A percentile compares a stretch with the other conserved stretches of the same genome.
phyloP scores from a whole-genome alignment of 1,140 invertebrate genomes.

The Rhizoglyphus robini region DNA sequence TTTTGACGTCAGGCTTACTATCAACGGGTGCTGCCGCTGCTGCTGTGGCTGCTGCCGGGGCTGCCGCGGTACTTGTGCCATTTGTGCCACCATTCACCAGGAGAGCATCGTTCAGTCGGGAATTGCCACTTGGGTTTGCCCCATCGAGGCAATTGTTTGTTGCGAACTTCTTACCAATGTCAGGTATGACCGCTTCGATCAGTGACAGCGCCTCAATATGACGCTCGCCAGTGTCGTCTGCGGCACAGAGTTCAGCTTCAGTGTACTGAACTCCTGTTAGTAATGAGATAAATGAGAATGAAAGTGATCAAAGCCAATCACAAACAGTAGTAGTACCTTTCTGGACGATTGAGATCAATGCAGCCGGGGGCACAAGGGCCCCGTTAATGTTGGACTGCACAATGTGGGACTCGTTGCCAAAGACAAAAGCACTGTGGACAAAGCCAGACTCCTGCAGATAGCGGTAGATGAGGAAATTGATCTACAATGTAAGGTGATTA shows the following conservation, averaged over 20 bases:
- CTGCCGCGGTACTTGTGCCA: too few species aligned
- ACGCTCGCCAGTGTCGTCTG: conserved; percentile 67
- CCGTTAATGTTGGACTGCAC: conserved; percentile 98
- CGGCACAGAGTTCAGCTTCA: conserved; percentile 88
- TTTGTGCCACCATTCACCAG: not conserved
- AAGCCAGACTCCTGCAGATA: too few species aligned
- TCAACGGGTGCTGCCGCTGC: not conserved
- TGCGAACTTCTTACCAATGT: conserved; percentile 10
- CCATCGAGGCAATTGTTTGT: not conserved
- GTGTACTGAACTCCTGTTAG: conserved; percentile 64
- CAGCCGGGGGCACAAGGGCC: conserved; percentile 86
- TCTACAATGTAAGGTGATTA: conserved; percentile 93
- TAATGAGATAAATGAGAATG: too few species aligned
- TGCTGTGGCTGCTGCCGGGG: not conserved
- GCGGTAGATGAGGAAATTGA: conserved; percentile 93
- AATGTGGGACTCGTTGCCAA: conserved; percentile 94
- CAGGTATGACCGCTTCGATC: conserved; percentile 63
- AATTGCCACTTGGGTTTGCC: too few species aligned
- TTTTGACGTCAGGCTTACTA: not conserved
- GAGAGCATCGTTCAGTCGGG: not conserved
- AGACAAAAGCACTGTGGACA: conserved; percentile 92
- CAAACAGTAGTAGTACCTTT: conserved; percentile 58
- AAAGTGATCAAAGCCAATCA: not conserved
- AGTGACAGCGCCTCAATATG: conserved; percentile 83
- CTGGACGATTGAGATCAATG: conserved; percentile 85